Evolutionary conservation across 2,797 vertebrate genomes (phyloP), one percentile per base, ranked within the genome.

Genomic region (Cygnus olor): DNA sequence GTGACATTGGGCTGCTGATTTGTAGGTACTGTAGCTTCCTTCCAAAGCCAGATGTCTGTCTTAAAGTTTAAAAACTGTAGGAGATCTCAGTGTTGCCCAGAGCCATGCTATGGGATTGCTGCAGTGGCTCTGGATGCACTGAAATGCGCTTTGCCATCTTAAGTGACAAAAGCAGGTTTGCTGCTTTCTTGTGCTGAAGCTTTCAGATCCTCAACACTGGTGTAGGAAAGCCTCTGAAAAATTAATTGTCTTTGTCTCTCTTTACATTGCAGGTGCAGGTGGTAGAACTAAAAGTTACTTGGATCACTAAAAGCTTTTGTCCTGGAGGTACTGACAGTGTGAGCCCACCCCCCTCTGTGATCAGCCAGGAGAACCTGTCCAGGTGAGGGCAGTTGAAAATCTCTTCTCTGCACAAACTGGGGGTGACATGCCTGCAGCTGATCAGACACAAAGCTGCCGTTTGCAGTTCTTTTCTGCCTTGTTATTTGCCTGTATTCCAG

Each of bases 291-390:
- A 99, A 99, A 89, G 99, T 99, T 95, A 99, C 99, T 1, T 99
- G 99, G 99, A 99, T 99, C 94, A 99, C 99, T 27, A 99, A 99
- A 98, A 99, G 99, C 96, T 99, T 99, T 97, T 99, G 99, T 85
- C 99, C 99, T 51, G 99, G 99, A 96, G 99, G 99, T 81, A 99
- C 99, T 4, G 99, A 99, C 97, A 99, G 99, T 27, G 99, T 99
- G 49, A 99, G 99, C 89, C 99, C 99, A 27, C 99, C 99, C 42
- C 98, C 99, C 44, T 99, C 99, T 3, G 97, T 99, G 93, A 99
- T 99, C 97, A 98, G 98, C 44, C 99, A 99, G 97, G 99, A 99
- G 72, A 98, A 99, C 90, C 98, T 99, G 88, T 98, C 98, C 98
- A 99, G 99, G 99, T 99, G 95, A 95, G 96, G 80, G 68, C n/a